Conservation (phyloP, 2,888 invertebrate genomes). For the Tinea pellionella region DNA sequence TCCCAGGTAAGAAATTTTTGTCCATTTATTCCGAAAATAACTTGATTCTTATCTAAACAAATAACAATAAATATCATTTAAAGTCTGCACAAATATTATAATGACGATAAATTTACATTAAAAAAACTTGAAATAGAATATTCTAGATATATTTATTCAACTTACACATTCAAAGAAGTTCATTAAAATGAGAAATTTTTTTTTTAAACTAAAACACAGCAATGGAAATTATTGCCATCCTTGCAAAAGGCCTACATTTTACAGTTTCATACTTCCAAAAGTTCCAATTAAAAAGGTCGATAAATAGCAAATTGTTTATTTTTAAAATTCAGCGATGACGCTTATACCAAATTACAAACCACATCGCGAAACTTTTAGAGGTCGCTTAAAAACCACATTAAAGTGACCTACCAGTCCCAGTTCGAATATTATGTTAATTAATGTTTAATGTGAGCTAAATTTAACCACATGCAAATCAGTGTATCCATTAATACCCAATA, state of each 20-base stretch:
- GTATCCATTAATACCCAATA: neutral
- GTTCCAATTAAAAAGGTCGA: too few species aligned
- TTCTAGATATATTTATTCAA: too few species aligned
- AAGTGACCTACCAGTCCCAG: neutral
- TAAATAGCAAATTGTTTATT: too few species aligned
- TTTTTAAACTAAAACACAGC: too few species aligned
- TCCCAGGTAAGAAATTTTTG: constrained; percentile 52
- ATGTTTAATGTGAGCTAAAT: neutral
- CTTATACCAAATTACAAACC: neutral
- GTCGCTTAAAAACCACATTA: constrained; percentile 1
- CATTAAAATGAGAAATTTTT: too few species aligned
- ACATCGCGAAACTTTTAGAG: neutral
- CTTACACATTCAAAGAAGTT: too few species aligned
- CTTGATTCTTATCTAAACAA: neutral
- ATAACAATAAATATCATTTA: neutral
- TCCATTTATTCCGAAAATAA: constrained; percentile 15
- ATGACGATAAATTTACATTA: neutral
- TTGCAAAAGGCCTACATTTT: too few species aligned
- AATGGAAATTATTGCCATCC: too few species aligned
- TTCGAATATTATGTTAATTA: neutral
- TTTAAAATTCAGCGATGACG: neutral
- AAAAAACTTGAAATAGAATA: too few species aligned
- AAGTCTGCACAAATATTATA: neutral
- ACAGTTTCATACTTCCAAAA: too few species aligned
- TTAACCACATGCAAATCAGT: neutral